A percentile compares a stretch with the other conserved stretches of the same genome.
Conservation (phyloP, 1,140 invertebrate species). For the Brachionus koreanus region DNA sequence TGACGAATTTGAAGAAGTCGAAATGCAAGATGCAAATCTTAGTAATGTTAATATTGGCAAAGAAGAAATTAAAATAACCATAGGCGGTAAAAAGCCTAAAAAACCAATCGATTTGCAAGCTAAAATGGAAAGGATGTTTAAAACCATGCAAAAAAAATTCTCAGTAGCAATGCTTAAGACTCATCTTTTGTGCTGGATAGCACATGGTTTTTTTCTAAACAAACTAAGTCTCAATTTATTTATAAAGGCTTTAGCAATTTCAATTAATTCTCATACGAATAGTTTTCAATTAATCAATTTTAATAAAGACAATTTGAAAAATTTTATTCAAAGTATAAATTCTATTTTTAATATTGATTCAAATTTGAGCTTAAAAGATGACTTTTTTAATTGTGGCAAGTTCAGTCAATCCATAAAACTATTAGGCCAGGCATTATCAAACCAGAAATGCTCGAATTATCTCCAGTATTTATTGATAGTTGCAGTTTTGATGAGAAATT, state of each 20-base stretch:
- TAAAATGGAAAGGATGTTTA: slow-evolving; percentile 23
- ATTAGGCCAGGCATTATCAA: neutral
- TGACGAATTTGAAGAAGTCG: slow-evolving; percentile 21
- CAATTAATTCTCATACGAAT: neutral
- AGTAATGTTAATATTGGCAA: neutral
- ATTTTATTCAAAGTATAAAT: neutral
- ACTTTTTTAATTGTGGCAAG: neutral
- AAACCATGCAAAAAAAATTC: slow-evolving; percentile 15
- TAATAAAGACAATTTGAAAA: neutral
- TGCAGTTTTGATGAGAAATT: neutral
- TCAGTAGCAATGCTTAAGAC: slow-evolving; percentile 6
- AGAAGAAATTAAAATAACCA: slow-evolving; percentile 1
- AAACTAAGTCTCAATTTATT: neutral
- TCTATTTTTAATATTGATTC: neutral
- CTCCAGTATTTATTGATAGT: slow-evolving; percentile 28
- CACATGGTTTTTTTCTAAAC: slow-evolving; percentile 29
- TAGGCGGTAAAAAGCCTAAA: slow-evolving; percentile 11
- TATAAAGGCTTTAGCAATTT: neutral
- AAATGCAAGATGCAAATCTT: neutral
- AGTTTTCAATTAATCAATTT: neutral
- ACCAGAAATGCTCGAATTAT: neutral
- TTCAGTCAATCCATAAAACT: neutral
- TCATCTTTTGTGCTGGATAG: slow-evolving; percentile 36
- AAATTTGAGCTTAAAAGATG: neutral
- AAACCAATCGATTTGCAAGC: slow-evolving; percentile 8